A percentile compares a stretch with the other conserved stretches of the same genome.
phyloP scores from a whole-genome alignment of 2,888 invertebrate genomes.

The Platycheirus rosarum region DNA sequence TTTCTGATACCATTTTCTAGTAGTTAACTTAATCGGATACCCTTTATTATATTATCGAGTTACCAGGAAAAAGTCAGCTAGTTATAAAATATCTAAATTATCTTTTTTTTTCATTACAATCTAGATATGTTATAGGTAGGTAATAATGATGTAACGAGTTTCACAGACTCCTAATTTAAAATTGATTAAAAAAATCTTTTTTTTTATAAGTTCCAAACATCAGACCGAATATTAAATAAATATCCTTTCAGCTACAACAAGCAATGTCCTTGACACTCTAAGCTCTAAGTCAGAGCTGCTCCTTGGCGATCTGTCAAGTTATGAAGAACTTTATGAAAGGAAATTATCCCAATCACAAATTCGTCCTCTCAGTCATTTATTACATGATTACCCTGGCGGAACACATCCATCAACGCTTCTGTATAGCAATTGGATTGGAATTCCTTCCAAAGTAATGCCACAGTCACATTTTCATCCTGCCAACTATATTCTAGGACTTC shows the following conservation, averaged over 20 bases:
- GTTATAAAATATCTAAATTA: too few relatives aligned
- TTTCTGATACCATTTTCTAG: too few relatives aligned
- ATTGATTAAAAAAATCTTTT: too few relatives aligned
- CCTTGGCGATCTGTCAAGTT: conserved; percentile 67
- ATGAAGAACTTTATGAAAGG: conserved; percentile 54
- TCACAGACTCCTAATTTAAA: too few relatives aligned
- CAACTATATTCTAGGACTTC: conserved; percentile 84
- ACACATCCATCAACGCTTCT: conserved; percentile 75
- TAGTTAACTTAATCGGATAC: too few relatives aligned
- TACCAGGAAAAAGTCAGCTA: too few relatives aligned
- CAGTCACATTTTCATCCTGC: conserved; percentile 79
- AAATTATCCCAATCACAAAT: conserved; percentile 50
- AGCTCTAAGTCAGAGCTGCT: conserved; percentile 73
- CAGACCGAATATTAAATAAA: too few relatives aligned
- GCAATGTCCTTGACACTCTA: conserved; percentile 75
- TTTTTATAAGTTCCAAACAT: too few relatives aligned
- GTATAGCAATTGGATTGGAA: conserved; percentile 78
- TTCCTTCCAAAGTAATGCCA: conserved; percentile 80
- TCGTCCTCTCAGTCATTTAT: conserved; percentile 50
- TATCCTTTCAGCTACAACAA: conserved; percentile 75
- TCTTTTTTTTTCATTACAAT: too few relatives aligned
- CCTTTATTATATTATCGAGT: too few relatives aligned
- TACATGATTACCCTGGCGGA: conserved; percentile 55
- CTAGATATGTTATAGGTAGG: too few relatives aligned
- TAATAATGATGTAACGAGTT: too few relatives aligned